Evolutionary conservation across 2,113 vertebrate species (phyloP).

Genomic region (Gobius niger): DNA sequence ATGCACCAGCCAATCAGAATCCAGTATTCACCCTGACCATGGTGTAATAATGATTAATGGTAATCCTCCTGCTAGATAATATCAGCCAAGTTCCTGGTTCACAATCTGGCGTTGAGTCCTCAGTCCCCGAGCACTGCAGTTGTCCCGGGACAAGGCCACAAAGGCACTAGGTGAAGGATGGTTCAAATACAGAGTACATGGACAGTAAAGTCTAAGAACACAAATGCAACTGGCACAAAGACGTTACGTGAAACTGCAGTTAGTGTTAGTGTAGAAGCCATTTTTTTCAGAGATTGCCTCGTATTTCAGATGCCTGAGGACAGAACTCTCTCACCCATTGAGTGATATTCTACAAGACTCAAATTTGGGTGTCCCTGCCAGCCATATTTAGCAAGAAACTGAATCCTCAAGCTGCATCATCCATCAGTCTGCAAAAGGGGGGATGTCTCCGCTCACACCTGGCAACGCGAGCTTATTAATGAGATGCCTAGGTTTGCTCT

Average conservation of each 20-base stretch:
- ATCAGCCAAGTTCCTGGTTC: too few species aligned
- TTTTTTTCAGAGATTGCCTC: background rate
- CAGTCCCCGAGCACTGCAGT: too few species aligned
- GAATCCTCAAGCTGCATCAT: background rate
- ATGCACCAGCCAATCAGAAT: too few species aligned
- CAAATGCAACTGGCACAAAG: too few species aligned
- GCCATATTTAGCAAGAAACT: conserved; percentile 9
- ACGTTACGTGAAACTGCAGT: background rate
- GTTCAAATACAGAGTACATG: too few species aligned
- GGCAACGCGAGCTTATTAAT: conserved; percentile 26
- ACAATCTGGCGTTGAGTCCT: too few species aligned
- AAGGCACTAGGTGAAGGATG: too few species aligned
- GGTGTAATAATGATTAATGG: too few species aligned
- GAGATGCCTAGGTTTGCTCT: conserved; percentile 27
- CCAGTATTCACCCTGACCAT: too few species aligned
- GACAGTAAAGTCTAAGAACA: too few species aligned
- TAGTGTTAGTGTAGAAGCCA: background rate
- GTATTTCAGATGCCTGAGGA: conserved; percentile 10
- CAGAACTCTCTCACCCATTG: conserved; percentile 1
- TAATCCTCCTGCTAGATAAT: too few species aligned
- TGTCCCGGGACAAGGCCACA: too few species aligned
- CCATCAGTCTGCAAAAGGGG: conserved; percentile 6
- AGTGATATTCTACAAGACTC: conserved; percentile 22
- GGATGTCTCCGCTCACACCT: conserved; percentile 11
- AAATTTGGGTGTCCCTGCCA: conserved; percentile 12